These are phyloP conservation scores for Tapera naevia DNA, from an alignment of 2,797 vertebrate species.

Conservation along the genomic window DNA sequence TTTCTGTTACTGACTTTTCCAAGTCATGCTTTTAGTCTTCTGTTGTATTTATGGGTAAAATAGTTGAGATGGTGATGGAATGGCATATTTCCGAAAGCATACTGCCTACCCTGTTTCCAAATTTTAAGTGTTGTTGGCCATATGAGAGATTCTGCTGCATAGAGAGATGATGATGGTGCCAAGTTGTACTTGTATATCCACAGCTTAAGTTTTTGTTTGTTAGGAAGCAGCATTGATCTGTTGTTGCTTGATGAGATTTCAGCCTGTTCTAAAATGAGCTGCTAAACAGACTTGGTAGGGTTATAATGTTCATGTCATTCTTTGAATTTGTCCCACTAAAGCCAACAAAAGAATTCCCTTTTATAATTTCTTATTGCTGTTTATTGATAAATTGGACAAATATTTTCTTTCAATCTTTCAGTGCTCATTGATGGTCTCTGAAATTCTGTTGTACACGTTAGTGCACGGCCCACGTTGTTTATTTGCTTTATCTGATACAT, in stretches of 20 bases:
- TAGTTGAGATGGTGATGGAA: background rate
- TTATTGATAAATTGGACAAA: background rate
- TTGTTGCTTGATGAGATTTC: constrained; percentile 23
- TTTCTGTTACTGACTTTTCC: background rate
- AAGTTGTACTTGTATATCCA: background rate
- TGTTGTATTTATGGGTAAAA: background rate
- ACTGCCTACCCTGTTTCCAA: background rate
- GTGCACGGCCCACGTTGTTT: background rate
- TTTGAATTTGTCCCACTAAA: background rate
- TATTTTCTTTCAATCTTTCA: background rate
- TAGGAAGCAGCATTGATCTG: background rate
- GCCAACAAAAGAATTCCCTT: background rate
- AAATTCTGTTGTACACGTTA: background rate
- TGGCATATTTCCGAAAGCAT: constrained; percentile 11
- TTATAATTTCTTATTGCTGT: background rate
- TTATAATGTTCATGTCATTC: background rate
- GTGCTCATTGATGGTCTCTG: background rate
- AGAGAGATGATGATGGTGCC: background rate
- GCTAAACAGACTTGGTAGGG: background rate
- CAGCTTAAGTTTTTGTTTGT: background rate
- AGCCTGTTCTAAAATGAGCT: background rate
- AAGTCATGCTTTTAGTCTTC: background rate
- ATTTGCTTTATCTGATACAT: background rate
- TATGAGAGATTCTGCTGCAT: background rate
- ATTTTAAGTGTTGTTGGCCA: background rate